Evolutionary conservation across 2,113 vertebrate species (phyloP).

Genomic region (Zapornia atra): DNA sequence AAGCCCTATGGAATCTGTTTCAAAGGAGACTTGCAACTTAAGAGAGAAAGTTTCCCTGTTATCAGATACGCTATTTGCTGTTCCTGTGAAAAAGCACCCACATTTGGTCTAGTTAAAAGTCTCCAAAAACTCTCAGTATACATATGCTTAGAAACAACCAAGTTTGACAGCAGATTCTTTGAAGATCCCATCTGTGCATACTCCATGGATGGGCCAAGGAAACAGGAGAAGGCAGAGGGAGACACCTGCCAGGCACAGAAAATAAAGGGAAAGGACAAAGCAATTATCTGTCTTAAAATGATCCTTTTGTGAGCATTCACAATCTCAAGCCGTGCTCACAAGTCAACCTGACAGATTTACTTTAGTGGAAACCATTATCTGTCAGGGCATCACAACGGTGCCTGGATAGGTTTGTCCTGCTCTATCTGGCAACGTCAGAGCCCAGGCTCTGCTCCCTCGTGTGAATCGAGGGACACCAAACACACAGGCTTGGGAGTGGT

Average conservation of each 20-base stretch:
- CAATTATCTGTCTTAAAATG: slow-evolving; percentile 17
- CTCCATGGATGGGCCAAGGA: not conserved
- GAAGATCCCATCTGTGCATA: slow-evolving; percentile 34
- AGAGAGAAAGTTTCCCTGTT: not conserved
- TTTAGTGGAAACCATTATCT: not conserved
- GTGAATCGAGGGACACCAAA: not conserved
- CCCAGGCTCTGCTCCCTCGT: not conserved
- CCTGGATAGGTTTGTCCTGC: not conserved
- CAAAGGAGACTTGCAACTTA: not conserved
- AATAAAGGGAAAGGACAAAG: slow-evolving; percentile 1
- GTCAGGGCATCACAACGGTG: not conserved
- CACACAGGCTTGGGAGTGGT: not conserved
- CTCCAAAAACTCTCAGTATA: not conserved
- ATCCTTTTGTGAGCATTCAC: slow-evolving; percentile 12
- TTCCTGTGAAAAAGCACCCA: slow-evolving; percentile 37
- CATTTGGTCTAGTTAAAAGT: slow-evolving; percentile 1
- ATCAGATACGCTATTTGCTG: slow-evolving; percentile 13
- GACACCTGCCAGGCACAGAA: not conserved
- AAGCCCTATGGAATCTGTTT: not conserved
- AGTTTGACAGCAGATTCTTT: slow-evolving; percentile 39
- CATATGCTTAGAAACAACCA: slow-evolving; percentile 29
- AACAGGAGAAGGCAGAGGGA: not conserved
- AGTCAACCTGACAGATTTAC: not conserved
- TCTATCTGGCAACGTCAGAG: not conserved
- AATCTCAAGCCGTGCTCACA: not conserved